Evolutionary conservation across 1,140 invertebrate genomes (phyloP), one percentile per base, ranked within the genome.

Genomic region (Leptopilina boulardi): DNA sequence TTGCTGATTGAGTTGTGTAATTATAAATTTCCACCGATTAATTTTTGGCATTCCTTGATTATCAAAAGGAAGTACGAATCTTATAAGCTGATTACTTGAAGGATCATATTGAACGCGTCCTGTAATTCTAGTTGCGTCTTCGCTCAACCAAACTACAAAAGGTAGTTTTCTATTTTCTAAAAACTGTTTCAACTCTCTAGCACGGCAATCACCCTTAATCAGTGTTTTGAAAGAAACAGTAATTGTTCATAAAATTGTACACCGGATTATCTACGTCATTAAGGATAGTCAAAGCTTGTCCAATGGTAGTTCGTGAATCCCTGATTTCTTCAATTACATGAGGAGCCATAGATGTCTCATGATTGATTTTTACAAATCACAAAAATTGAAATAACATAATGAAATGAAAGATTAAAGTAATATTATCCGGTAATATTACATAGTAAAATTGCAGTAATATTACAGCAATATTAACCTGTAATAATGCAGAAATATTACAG

Each of bases 101-200:
- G 77, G 19, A 70, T 83, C 75, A 66, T 79, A 83, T 59, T 83
- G 75, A 19, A 80, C 54, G 71, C 72, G 80, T n/a, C 73, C 75
- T 18, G 73, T 77, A 11, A 80, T 80, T 44, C 81, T 47, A 59
- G 76, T 82, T 8, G 75, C 71, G 75, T 82, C 78, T 51, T 82
- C 81, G 73, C 78, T 82, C 10, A 82, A 51, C 76, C 81, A 82
- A 56, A 82, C 75, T 1, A 42, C 38, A 19, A 23, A 51, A 44
- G 81, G 59, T 77, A 78, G 51, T 75, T 78, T 79, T 34, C 75
- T 70, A 11, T 41, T 18, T 73, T 70, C 19, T 30, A 82, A 78
- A 80, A 77, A 78, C 8, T 70, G 38, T 70, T 76, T 80, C 13
- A 79, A 34, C 18, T 82, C 73, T 74, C 76, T 44, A 47, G 15